Base-by-base conservation (phyloP, 2,797 vertebrate species). In the Neoniphon sammara region DNA sequence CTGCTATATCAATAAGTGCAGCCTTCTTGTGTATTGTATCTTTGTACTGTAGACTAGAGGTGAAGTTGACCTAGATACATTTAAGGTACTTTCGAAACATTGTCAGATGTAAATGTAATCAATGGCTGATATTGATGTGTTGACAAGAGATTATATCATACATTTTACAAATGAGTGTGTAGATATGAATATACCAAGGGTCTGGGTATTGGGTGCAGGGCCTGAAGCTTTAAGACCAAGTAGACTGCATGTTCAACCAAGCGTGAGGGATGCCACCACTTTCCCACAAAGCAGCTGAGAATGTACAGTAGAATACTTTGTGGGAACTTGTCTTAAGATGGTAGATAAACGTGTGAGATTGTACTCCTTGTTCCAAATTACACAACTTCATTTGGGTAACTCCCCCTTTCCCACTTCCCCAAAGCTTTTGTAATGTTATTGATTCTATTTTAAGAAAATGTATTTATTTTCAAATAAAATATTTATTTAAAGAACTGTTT, bases 391-490 rank as follows among this genome's bases (percentile, higher is more conserved):
- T 91, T 91, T 91, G 80, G 87, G 86, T 88, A 66, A 80, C 56
- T 5, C 56, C 70, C 80, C 61, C 77, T 66, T 56, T 63, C 81
- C 76, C 71, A 68, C 63, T 60, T 64, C 88, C 86, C 75, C 73
- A 88, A 93, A 91, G 91, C 90, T 94, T 94, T 93, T 94, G 90
- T 91, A 93, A 93, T 92, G 93, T 94, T 93, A 90, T 94, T 94
- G 92, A 94, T 93, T 94, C 88, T 95, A 93, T 94, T 93, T 94
- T 92, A 91, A 94, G 91, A 93, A 94, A 94, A 93, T 94, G 91
- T 94, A 94, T 95, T 94, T 94, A 94, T 94, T 95, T 95, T 94
- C 88, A 94, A 95, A 94, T 94, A 94, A 95, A 95, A 93, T 95
- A 94, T 95, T 94, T 95, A 95, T 94, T 95, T 94, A 94, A 94